Evolutionary conservation across 2,888 invertebrate genomes (phyloP).

Genomic region (Drosophila engyochracea): DNA sequence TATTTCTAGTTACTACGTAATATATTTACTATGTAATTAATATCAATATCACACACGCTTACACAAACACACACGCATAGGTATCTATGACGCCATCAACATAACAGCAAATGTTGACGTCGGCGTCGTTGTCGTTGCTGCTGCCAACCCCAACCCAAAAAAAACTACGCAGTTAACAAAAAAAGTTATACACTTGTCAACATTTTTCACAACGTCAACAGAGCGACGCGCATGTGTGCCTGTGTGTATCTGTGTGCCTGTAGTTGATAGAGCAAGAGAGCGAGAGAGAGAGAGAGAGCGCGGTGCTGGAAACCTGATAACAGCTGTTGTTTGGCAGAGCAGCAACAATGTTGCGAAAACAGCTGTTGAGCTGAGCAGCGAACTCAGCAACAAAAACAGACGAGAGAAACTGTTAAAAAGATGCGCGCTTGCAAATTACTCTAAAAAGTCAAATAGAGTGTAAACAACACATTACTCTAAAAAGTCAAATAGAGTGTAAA

Average conservation of each 20-base stretch:
- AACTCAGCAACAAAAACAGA: conserved; percentile 41
- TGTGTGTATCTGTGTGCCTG: conserved; percentile 15
- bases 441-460: not conserved
- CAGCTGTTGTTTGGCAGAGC: conserved; percentile 60
- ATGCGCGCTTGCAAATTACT: conserved; percentile 3
- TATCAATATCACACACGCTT: not conserved
- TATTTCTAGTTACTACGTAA: not conserved
- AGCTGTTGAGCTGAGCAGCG: conserved; percentile 71
- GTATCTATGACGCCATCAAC: conserved; percentile 72
- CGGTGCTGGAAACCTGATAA: conserved; percentile 51
- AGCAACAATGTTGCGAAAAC: conserved; percentile 80
- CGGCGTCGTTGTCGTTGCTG: conserved; percentile 43
- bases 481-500: not conserved
- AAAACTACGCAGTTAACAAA: conserved; percentile 76
- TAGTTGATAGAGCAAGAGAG: conserved; percentile 49
- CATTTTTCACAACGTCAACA: conserved; percentile 70
- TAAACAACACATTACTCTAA: conserved; percentile 26
- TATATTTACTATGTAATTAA: not conserved
- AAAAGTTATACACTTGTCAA: conserved; percentile 74
- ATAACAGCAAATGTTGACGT: conserved; percentile 61
- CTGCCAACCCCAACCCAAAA: conserved; percentile 61
- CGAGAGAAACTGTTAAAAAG: not conserved
- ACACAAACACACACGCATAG: not conserved
- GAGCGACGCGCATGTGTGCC: conserved; percentile 58
- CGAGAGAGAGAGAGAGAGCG: conserved; percentile 1